A percentile compares a stretch with the other conserved stretches of the same genome.
Evolutionary conservation across 35 echinoderm and acorn worm genomes (phyloP).

Genomic region (Eucidaris tribuloides): DNA sequence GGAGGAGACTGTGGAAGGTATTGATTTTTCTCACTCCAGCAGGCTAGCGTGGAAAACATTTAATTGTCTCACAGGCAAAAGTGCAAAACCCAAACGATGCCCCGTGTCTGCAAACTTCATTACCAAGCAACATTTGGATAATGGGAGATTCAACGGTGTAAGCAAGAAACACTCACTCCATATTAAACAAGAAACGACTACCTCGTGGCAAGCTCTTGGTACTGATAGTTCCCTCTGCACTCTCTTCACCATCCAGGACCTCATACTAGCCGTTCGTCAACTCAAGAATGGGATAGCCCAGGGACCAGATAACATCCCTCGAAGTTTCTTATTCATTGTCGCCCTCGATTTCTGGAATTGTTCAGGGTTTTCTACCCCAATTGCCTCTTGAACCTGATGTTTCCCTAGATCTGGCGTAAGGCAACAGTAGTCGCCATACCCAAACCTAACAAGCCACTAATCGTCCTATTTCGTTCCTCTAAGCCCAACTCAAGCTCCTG

Average conservation of each 20-base stretch:
- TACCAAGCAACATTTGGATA: not conserved
- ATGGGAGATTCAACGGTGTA: not conserved
- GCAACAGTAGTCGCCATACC: constrained; percentile 36
- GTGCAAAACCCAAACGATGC: not conserved
- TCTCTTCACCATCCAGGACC: not conserved
- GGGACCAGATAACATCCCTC: constrained; percentile 40
- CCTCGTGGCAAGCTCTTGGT: not conserved
- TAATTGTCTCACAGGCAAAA: constrained; percentile 10
- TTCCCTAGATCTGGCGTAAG: constrained; percentile 47
- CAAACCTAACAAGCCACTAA: constrained; percentile 43
- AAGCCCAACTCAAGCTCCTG: constrained; percentile 15
- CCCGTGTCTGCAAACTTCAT: not conserved
- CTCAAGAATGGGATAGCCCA: constrained; percentile 37
- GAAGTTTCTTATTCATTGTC: constrained; percentile 28
- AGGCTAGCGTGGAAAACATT: not conserved
- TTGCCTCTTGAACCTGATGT: not conserved
- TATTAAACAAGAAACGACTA: not conserved
- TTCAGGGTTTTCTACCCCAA: not conserved
- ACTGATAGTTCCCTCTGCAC: not conserved
- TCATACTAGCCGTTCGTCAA: not conserved
- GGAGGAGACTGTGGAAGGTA: constrained; percentile 4
- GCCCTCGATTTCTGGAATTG: not conserved
- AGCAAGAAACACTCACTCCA: not conserved
- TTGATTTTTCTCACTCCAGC: constrained; percentile 22
- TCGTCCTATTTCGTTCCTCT: constrained; percentile 34